Base-by-base conservation (phyloP, 2,888 invertebrate genomes). In the Lasioglossum villosulum region DNA sequence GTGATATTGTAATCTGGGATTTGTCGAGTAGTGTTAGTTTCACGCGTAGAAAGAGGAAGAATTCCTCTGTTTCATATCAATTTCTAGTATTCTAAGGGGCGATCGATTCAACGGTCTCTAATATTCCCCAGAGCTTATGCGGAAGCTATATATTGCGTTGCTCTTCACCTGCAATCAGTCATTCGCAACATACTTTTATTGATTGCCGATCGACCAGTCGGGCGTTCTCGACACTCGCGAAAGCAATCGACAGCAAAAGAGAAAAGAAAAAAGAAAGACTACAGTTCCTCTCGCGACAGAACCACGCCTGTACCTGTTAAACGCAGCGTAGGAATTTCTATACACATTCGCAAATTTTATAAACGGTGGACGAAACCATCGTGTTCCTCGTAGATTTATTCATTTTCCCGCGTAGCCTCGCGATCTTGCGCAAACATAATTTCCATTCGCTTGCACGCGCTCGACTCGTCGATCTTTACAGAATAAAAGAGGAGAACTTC, bases 21-120 rank as follows among this genome's bases (percentile, higher is more conserved):
- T 56, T 86, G 30, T 80, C 78, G 63, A 81, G 59, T 81, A 75
- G 78, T 34, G 66, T 66, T 66, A 66, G 27, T 83, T 88, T 72
- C 66, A 70, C 80, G 56, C 59, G 73, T 88, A 83, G 75, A n/a
- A 39, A n/a, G 70, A 39, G 39, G 39, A 70, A 68, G 12, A 81
- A 73, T 66, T 84, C 59, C 80, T 75, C 80, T 75, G 83, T 88
- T 83, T 86, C 85, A 90, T 88, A 90, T 90, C 83, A 88, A 86
- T 86, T 84, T 86, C 56, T 88, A 88, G 85, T 86, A 83, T 73
- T 87, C 37, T 87, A 86, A 86, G 73, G 84, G 63, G n/a, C 73
- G 74, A 66, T 66, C 70, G 45, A 79, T 80, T 78, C 56, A 77
- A 70, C 39, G 70, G 82, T 23, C 42, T 63, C 42, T 66, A 68